Percentiles rank a stretch among this genome's conserved stretches.
Evolutionary conservation across 2,888 invertebrate genomes (phyloP).

Genomic region (Tinea pellionella): DNA sequence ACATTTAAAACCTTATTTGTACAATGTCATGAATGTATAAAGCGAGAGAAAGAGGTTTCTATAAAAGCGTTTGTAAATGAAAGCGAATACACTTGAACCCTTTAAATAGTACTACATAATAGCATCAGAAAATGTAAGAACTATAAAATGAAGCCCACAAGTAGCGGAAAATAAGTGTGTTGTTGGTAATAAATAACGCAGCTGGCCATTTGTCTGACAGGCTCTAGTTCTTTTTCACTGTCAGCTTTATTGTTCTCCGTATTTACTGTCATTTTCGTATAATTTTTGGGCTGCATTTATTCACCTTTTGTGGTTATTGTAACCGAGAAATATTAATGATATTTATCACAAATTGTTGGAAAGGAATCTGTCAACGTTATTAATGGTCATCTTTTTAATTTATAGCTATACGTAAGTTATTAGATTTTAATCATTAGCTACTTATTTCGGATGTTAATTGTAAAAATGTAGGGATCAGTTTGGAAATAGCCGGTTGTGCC

Average conservation of each 20-base stretch:
- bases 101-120: neutral
- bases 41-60: neutral
- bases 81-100: neutral
- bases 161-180: slow-evolving; percentile 9
- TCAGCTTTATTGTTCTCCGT: slow-evolving; percentile 17
- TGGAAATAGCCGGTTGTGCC: no score
- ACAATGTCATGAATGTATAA: neutral
- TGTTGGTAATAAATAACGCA: slow-evolving; percentile 22
- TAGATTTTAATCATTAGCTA: no score
- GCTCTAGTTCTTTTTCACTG: slow-evolving; percentile 29
- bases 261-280: slow-evolving; percentile 12
- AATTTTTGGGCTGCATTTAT: slow-evolving; percentile 12
- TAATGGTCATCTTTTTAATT: neutral
- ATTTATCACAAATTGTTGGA: neutral
- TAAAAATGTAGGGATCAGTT: no score
- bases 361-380: neutral
- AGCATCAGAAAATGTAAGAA: slow-evolving; percentile 10
- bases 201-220: slow-evolving; percentile 25
- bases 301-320: slow-evolving; percentile 8
- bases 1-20: neutral
- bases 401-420: no score
- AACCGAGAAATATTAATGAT: neutral
- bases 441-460: no score
- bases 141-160: slow-evolving; percentile 6
- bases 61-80: neutral